These are phyloP conservation scores for Aurelia coerulea DNA, from an alignment of 30 jellyfish, hydroid and myxozoan species.

Conservation along the genomic window DNA sequence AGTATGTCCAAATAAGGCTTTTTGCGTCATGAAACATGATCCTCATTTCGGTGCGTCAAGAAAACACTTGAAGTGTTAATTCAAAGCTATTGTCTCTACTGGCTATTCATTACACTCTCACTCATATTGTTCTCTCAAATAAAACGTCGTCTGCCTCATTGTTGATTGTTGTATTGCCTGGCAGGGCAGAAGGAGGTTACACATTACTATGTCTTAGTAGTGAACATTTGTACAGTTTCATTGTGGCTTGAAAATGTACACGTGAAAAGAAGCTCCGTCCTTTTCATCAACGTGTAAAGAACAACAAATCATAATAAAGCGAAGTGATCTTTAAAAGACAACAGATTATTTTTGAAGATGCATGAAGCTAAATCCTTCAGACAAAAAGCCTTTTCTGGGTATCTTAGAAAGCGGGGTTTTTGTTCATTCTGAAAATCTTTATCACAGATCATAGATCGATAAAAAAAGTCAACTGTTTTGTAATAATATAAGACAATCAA, in stretches of 20 bases:
- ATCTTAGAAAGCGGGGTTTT: not conserved
- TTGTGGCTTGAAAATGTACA: conserved; percentile 7
- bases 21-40: no score
- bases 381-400: not conserved
- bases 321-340: not conserved
- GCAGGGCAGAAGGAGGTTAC: no score
- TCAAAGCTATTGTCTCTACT: no score
- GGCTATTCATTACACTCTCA: no score
- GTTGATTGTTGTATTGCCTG: no score
- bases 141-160: no score
- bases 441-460: conserved; percentile 2
- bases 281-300: not conserved
- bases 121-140: no score
- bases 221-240: no score
- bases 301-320: not conserved
- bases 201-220: no score
- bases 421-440: conserved; percentile 7
- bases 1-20: no score
- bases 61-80: no score
- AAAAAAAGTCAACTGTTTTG: conserved; percentile 24
- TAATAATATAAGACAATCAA: conserved; percentile 6
- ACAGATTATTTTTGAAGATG: conserved; percentile 26
- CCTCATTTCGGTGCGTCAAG: no score
- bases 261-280: not conserved
- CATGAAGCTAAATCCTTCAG: conserved; percentile 11